These are phyloP conservation scores for Folsomia candida DNA, from an alignment of 2,888 invertebrate genomes.

Conservation along the genomic window DNA sequence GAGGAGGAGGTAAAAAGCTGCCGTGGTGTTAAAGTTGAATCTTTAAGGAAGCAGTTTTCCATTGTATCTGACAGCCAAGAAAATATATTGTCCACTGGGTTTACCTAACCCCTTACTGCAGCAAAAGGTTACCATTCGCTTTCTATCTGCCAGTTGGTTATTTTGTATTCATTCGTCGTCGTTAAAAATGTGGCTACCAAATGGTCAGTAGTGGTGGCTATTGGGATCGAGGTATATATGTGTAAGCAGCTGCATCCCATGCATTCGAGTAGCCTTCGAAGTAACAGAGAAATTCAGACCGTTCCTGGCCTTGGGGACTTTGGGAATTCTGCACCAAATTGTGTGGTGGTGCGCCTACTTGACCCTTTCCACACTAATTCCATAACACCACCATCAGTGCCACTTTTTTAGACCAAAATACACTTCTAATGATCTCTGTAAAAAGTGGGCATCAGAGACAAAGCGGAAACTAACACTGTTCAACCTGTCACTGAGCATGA, in stretches of 20 bases:
- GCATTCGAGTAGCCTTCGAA: background rate
- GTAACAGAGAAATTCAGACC: conserved; percentile 13
- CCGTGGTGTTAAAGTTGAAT: conserved; percentile 31
- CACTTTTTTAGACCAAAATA: background rate
- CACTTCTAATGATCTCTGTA: background rate
- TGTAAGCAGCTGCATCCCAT: conserved; percentile 9
- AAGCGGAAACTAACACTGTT: conserved; percentile 7
- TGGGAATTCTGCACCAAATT: background rate
- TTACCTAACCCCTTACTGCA: conserved; percentile 16
- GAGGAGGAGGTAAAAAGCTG: background rate
- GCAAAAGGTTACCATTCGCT: background rate
- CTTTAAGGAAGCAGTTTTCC: conserved; percentile 41
- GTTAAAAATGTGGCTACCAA: conserved; percentile 50
- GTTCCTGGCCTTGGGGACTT: background rate
- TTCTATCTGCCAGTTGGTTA: conserved; percentile 3
- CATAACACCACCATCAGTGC: background rate
- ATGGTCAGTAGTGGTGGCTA: conserved; percentile 33
- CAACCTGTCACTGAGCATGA: conserved; percentile 1
- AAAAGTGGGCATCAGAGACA: background rate
- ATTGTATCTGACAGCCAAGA: conserved; percentile 39
- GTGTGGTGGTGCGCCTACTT: conserved; percentile 7
- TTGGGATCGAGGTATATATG: conserved; percentile 1
- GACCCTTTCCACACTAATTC: conserved; percentile 29
- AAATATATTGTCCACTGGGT: conserved; percentile 25
- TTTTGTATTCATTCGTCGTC: conserved; percentile 25